Evolutionary conservation across 2,888 invertebrate species (phyloP), one percentile per base, ranked within the genome.

Genomic region (Latheticus oryzae): DNA sequence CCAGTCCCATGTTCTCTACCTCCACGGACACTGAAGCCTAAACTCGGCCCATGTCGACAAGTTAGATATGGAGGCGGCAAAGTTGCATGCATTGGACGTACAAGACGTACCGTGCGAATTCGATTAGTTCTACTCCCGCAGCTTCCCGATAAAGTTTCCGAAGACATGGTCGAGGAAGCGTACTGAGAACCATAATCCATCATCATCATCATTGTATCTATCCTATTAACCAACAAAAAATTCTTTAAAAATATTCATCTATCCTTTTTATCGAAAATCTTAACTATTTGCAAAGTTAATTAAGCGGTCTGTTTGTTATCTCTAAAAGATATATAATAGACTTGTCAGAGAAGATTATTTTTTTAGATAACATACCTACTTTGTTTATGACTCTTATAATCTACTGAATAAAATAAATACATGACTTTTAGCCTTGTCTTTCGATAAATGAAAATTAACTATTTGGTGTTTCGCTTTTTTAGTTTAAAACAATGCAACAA

Each of bases 1-100:
- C 97, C 97, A 0, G 94, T 92, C 13, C 92, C 90, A 76, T 95
- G 93, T 75, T 97, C 97, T 62, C 88, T 84, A 8, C 97, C 96
- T 16, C 94, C 93, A 1, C 93, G 84, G 52, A 94, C 79, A 1
- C 91, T 88, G 78, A 94, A 93, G 0, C 93, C 93, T 70, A 90
- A 89, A 11, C 87, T 87, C 3, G 89, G 86, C 51, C 81, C 82
- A 60, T 84, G 84, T 1, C 84, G 81, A 47, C 82, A 80, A 21
- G 83, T 73, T 38, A 81, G 73, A 1, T 79, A 79, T 2, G 81
- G 78, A 24, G 80, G 78, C 57, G 75, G 71, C 37, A 76, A 50
- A 5, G 78, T 80, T 16, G 66, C 62, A 38, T 68, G 62, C 52
- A 62, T 42, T 5, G 82, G 83, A 40, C 85, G 80, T 8, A 85